phyloP scores from a whole-genome alignment of 2,888 invertebrate species.

The Dinocampus coccinellae region DNA sequence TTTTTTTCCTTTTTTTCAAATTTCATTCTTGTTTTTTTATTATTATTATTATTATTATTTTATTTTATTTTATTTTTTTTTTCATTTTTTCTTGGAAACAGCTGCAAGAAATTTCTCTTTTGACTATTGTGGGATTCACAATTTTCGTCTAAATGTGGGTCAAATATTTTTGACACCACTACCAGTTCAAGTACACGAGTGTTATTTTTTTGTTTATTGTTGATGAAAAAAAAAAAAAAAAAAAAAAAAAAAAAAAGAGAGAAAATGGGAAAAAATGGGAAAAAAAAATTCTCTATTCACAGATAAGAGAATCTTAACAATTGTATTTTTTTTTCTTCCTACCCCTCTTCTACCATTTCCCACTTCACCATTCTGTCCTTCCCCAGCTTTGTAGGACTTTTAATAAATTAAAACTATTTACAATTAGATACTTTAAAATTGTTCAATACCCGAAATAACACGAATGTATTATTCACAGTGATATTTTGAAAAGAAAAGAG shows the following conservation, averaged over 20 bases:
- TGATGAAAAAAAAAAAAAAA: not conserved
- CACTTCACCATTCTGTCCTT: too few relatives aligned
- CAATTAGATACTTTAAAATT: not conserved
- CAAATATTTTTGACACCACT: constrained; percentile 12
- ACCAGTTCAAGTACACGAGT: not conserved
- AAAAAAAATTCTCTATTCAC: not conserved
- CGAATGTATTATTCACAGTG: too few relatives aligned
- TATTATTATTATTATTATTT: too few relatives aligned
- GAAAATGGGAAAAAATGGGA: not conserved
- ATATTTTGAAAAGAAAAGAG: too few relatives aligned
- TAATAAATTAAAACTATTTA: constrained; percentile 11
- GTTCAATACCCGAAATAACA: constrained; percentile 28
- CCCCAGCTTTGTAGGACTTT: not conserved
- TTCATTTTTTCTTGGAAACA: constrained; percentile 28
- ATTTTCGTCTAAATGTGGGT: constrained; percentile 18
- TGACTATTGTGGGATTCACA: not conserved
- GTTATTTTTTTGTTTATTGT: constrained; percentile 4
- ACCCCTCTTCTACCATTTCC: too few relatives aligned
- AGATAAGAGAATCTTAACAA: not conserved
- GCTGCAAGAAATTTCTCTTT: constrained; percentile 27
- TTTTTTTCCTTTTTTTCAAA: too few relatives aligned
- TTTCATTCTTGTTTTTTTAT: too few relatives aligned
- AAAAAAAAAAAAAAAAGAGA: too few relatives aligned
- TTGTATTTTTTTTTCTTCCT: too few relatives aligned
- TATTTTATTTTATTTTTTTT: constrained; percentile 15